Conservation (phyloP, 2,888 invertebrate genomes). For the Crioceris asparagi region DNA sequence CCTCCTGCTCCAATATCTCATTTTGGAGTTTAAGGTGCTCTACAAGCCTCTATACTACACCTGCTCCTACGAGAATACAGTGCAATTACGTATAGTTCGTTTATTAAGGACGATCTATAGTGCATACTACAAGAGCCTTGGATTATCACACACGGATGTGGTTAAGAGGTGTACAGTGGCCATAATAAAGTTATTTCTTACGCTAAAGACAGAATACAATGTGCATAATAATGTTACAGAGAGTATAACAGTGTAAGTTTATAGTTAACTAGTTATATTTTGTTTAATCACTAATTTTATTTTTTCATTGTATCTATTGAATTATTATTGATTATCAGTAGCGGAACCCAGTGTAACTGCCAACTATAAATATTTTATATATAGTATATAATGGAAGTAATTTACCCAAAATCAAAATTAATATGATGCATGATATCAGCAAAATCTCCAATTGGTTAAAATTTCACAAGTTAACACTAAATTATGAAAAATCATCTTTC, state of each 20-base stretch:
- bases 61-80: slow-evolving; percentile 10
- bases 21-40: slow-evolving; percentile 25
- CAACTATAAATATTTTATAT: too few relatives aligned
- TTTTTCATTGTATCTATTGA: too few relatives aligned
- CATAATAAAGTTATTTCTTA: slow-evolving; percentile 16
- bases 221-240: slow-evolving; percentile 15
- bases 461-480: too few relatives aligned
- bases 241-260: slow-evolving; percentile 19
- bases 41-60: slow-evolving; percentile 12
- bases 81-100: slow-evolving; percentile 14
- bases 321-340: too few relatives aligned
- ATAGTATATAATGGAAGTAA: too few relatives aligned
- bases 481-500: too few relatives aligned
- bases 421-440: too few relatives aligned
- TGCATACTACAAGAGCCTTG: slow-evolving; percentile 14
- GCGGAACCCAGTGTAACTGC: too few relatives aligned
- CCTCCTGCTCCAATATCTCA: slow-evolving; percentile 24
- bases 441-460: too few relatives aligned
- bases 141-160: slow-evolving; percentile 11
- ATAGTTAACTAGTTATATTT: slow-evolving; percentile 5
- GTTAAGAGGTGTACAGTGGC: slow-evolving; percentile 14
- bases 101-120: slow-evolving; percentile 14
- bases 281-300: too few relatives aligned
- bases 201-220: slow-evolving; percentile 13
- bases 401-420: too few relatives aligned